Base-by-base conservation (phyloP, 2,797 vertebrate species). In the Falco berigora region DNA sequence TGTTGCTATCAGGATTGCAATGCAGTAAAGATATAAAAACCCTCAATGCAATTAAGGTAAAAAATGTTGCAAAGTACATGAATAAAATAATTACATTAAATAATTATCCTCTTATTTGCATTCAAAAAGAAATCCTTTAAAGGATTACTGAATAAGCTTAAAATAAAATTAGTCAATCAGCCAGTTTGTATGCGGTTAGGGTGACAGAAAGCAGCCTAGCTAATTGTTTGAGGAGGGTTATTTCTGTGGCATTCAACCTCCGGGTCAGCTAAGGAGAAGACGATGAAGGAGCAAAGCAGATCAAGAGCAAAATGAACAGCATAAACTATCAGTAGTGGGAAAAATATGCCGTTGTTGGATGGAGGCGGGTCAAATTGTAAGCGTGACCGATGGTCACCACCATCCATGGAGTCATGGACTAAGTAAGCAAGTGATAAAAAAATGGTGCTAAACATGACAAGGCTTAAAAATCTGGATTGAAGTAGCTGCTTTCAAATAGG, bases 51-150 rank as follows among this genome's bases (percentile, higher is more conserved):
- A 89, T 66, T 79, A 71, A 62, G 17, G 28, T 58, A 30, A 87
- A 76, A 86, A 69, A 34, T 3, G 1, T n/a, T 66, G 23, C 59
- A 36, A 92, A 88, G 21, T 12, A 36, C 2, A 2, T 72, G 82
- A 95, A 72, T 67, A 66, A 93, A 96, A 84, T 69, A 68, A 93
- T 49, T 63, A 71, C 44, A 52, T 67, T 74, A 80, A 94, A 88
- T 61, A 92, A 91, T 86, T 86, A 86, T 47, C 12, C 9, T 12
- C 30, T 90, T 42, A 53, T n/a, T 85, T 78, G 46, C 42, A 75
- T 80, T 88, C 6, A 64, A 36, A 93, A 90, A 88, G 1, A 88
- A 94, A 86, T 62, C 73, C 38, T 90, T 93, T 86, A 62, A 96
- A 91, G 62, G 10, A 50, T 88, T 88, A 88, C 42, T 22, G 58